Percentiles rank a stretch among this genome's conserved stretches.
These are phyloP conservation scores for Mellivora capensis DNA, from an alignment of 2,113 vertebrate genomes.

Conservation along the genomic window DNA sequence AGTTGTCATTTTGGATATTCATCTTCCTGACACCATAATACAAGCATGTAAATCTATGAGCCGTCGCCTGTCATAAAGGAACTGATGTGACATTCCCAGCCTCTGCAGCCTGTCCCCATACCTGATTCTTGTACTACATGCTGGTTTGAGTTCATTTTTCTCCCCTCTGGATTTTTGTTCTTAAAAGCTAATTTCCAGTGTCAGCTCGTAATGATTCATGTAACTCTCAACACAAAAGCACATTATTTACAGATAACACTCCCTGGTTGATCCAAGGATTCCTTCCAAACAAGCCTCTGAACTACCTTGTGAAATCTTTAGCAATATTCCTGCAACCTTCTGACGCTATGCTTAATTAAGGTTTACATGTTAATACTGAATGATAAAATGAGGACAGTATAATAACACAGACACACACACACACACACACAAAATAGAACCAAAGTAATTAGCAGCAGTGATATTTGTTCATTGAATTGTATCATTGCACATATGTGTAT, in stretches of 20 bases:
- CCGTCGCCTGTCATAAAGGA: conserved; percentile 58
- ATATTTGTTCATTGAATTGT: conserved; percentile 61
- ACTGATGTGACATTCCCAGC: conserved; percentile 46
- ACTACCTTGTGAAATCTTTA: conserved; percentile 64
- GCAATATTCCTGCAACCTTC: conserved; percentile 62
- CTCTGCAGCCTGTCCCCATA: conserved; percentile 50
- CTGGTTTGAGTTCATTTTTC: conserved; percentile 41
- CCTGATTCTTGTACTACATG: conserved; percentile 51
- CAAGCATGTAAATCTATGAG: conserved; percentile 63
- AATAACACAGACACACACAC: conserved; percentile 33
- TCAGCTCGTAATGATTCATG: conserved; percentile 59
- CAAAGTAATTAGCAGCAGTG: conserved; percentile 59
- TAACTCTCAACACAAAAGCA: conserved; percentile 47
- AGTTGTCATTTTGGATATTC: conserved; percentile 65
- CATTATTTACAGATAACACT: conserved; percentile 48
- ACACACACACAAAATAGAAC: background rate
- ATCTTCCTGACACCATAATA: conserved; percentile 50
- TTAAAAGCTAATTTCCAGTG: conserved; percentile 72
- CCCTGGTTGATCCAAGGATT: conserved; percentile 38
- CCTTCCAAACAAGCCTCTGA: conserved; percentile 63
- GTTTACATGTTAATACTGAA: conserved; percentile 69
- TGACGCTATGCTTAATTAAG: conserved; percentile 77
- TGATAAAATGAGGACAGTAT: conserved; percentile 66
- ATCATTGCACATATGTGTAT: conserved; percentile 60
- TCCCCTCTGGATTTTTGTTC: conserved; percentile 58